phyloP scores from a whole-genome alignment of 2,797 vertebrate genomes.

The Columba guinea region DNA sequence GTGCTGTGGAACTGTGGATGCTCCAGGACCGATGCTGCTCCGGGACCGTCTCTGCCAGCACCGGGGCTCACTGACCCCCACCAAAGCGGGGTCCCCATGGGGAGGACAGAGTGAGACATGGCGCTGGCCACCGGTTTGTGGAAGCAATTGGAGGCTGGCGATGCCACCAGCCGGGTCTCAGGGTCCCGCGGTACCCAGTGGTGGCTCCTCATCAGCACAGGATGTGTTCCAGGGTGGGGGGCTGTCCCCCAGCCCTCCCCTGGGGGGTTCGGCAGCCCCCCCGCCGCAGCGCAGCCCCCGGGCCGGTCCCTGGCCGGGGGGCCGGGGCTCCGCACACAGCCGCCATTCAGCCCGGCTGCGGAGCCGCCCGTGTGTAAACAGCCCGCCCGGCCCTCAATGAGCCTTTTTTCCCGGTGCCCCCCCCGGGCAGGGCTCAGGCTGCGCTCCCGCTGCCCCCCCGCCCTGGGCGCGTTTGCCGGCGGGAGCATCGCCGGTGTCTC shows the following conservation, averaged over 20 bases:
- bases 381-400: conserved; percentile 21
- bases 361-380: conserved; percentile 33
- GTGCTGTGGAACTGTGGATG: too few relatives aligned
- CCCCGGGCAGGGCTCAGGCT: too few relatives aligned
- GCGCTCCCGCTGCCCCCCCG: too few relatives aligned
- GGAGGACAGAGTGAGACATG: not conserved
- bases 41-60: not conserved
- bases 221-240: not conserved
- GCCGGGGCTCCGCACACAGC: not conserved
- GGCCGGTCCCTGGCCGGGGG: not conserved
- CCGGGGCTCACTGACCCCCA: not conserved
- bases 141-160: conserved; percentile 21
- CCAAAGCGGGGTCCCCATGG: accelerated
- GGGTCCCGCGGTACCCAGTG: too few relatives aligned
- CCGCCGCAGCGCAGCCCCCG: accelerated
- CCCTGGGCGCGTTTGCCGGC: not conserved
- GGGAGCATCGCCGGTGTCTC: not conserved
- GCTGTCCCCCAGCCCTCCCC: not conserved
- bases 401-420: not conserved
- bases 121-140: not conserved
- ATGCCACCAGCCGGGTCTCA: too few relatives aligned
- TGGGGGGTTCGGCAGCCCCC: not conserved
- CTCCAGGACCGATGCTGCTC: not conserved
- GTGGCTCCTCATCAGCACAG: conserved; percentile 8
- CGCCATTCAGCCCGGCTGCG: conserved; percentile 1